Percentiles rank a stretch among this genome's conserved stretches.
Conservation (phyloP, 2,888 invertebrate species). For the Trisateles emortualis region DNA sequence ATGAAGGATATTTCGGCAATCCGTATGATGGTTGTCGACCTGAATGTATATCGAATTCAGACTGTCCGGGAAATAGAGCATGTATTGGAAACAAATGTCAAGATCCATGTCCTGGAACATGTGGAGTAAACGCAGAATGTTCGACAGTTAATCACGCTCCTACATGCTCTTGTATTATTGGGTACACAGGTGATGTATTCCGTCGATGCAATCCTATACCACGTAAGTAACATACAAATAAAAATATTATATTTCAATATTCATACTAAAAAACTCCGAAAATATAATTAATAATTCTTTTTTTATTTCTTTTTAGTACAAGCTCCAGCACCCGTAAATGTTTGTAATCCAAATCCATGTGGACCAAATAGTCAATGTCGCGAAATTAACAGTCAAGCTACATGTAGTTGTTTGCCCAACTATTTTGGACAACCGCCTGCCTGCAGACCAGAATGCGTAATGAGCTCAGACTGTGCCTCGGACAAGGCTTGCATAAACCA, state of each 20-base stretch:
- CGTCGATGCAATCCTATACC: constrained; percentile 79
- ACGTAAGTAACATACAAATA: constrained; percentile 62
- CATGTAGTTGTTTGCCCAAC: constrained; percentile 90
- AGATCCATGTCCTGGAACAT: constrained; percentile 92
- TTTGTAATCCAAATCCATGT: constrained; percentile 88
- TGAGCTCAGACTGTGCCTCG: constrained; percentile 88
- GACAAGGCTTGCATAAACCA: constrained; percentile 89
- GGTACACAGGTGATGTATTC: constrained; percentile 88
- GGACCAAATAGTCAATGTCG: constrained; percentile 88
- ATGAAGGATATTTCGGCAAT: constrained; percentile 90
- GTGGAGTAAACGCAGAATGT: constrained; percentile 91
- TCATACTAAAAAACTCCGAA: neutral
- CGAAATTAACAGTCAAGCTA: constrained; percentile 86
- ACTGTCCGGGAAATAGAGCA: constrained; percentile 90
- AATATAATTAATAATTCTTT: neutral
- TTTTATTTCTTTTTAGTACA: constrained; percentile 66
- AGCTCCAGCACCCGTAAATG: constrained; percentile 70
- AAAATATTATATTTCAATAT: neutral
- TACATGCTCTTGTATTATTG: constrained; percentile 88
- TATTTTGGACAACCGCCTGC: constrained; percentile 90
- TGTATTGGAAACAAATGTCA: constrained; percentile 91
- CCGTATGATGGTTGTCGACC: constrained; percentile 93
- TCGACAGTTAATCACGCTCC: constrained; percentile 90
- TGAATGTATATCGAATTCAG: constrained; percentile 91
- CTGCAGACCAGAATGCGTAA: constrained; percentile 90